Evolutionary conservation across 2,888 invertebrate species (phyloP).

Genomic region (Napeogenes sylphis): DNA sequence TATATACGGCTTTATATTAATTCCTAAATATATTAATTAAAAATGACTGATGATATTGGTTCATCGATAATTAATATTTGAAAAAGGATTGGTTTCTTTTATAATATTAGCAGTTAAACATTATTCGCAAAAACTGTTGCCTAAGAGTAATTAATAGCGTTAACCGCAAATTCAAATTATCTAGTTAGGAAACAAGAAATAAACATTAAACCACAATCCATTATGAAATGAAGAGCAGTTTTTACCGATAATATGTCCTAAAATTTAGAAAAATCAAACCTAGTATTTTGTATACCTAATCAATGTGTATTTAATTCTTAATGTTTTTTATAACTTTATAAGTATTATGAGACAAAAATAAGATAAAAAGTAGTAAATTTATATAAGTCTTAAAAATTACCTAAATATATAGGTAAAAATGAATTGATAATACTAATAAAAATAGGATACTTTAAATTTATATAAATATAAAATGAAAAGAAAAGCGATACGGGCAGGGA

Average conservation of each 20-base stretch:
- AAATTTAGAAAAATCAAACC: neutral
- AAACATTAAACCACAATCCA: slow-evolving; percentile 29
- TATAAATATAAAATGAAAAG: too few relatives aligned
- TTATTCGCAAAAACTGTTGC: slow-evolving; percentile 26
- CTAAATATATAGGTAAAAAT: too few relatives aligned
- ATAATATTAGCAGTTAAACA: slow-evolving; percentile 20
- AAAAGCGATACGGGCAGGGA: too few relatives aligned
- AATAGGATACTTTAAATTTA: too few relatives aligned
- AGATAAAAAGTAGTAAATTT: too few relatives aligned
- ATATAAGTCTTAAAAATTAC: too few relatives aligned
- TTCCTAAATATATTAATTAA: neutral
- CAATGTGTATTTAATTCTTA: too few relatives aligned
- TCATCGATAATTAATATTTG: neutral
- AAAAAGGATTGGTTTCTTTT: slow-evolving; percentile 12
- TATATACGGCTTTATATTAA: neutral
- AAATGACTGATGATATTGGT: neutral
- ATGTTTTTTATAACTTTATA: too few relatives aligned
- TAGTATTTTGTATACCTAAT: too few relatives aligned
- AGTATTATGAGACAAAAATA: too few relatives aligned
- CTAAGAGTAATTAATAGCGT: slow-evolving; percentile 30
- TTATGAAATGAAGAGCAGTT: slow-evolving; percentile 9
- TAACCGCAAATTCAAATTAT: slow-evolving; percentile 29
- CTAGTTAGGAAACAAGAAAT: slow-evolving; percentile 30
- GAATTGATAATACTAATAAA: too few relatives aligned
- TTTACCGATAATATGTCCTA: neutral